Conservation (phyloP, 1,140 invertebrate species). For the Drosophila kurseongensis region DNA sequence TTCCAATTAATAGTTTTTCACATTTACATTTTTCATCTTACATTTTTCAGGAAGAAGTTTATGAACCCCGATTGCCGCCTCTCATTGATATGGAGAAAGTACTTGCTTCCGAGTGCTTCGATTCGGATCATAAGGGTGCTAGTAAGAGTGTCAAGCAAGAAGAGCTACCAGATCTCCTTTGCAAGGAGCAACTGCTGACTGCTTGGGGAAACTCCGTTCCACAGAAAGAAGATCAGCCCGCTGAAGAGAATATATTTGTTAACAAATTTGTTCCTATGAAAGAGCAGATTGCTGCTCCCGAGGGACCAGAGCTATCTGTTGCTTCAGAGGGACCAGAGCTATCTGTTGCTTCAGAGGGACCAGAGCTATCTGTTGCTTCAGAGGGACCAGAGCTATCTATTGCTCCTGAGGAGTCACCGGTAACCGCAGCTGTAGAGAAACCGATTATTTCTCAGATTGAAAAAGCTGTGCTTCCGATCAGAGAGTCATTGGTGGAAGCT, state of each 20-base stretch:
- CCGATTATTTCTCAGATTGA: background rate
- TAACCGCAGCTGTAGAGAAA: background rate
- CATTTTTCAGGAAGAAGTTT: too few species aligned
- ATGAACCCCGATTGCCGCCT: too few species aligned
- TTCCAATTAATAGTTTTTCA: too few species aligned
- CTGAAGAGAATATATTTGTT: background rate
- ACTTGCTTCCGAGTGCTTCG: too few species aligned
- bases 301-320: constrained; percentile 13
- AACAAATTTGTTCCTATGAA: constrained; percentile 1
- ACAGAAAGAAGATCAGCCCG: background rate
- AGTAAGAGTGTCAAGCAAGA: too few species aligned
- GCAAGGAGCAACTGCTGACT: background rate
- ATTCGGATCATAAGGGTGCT: too few species aligned
- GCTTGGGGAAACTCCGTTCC: constrained; percentile 22
- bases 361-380: constrained; percentile 3
- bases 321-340: constrained; percentile 11
- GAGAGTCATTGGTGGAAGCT: background rate
- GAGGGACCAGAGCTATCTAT: constrained; percentile 11
- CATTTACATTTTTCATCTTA: too few species aligned
- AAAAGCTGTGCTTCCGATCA: background rate
- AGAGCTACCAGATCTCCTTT: too few species aligned
- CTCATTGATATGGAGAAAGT: too few species aligned
- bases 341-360: background rate
- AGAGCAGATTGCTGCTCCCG: constrained; percentile 1
- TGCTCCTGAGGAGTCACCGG: background rate